Evolutionary conservation across 2,113 vertebrate species (phyloP), one percentile per base, ranked within the genome.

Genomic region (Ciconia maguari): DNA sequence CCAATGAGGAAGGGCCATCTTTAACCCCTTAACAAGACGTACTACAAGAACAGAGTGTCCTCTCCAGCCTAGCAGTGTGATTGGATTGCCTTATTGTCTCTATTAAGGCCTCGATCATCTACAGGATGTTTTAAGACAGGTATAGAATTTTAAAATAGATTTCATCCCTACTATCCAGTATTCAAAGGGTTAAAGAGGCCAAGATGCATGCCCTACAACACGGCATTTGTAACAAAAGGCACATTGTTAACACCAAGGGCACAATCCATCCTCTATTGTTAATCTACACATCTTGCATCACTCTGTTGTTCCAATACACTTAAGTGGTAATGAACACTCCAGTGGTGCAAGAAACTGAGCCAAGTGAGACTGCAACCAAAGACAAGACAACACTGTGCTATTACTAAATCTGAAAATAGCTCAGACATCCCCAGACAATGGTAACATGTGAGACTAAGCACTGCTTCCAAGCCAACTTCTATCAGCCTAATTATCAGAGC

Each of bases 181-280:
- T 92, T 97, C 89, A 96, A 96, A 98, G 97, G 97, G 97, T 98
- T 97, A 98, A 98, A 97, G 96, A 96, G 97, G 98, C 97, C 96
- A 96, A 97, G 95, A 97, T 91, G 96, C 97, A 98, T 93, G 98
- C 97, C 98, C 96, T 95, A 97, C 95, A 92, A 97, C 87, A 95
- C 86, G 98, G 98, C 98, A 98, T 98, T 98, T 94, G 90, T 98
- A 98, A 99, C 98, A 98, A 98, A 99, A 99, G 99, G 99, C 99
- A 99, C 99, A 98, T 99, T 98, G 98, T 99, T 98, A 98, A 98
- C 98, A 98, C 98, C 97, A 98, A 98, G 98, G 98, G 98, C 98
- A 98, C 98, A 96, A 97, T 97, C 98, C 98, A 97, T 98, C 97
- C 94, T 98, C 97, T 97, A 96, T 93, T 97, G 96, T 97, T 96